phyloP scores from a whole-genome alignment of 2,888 invertebrate species.

The Sinelater perroti region DNA sequence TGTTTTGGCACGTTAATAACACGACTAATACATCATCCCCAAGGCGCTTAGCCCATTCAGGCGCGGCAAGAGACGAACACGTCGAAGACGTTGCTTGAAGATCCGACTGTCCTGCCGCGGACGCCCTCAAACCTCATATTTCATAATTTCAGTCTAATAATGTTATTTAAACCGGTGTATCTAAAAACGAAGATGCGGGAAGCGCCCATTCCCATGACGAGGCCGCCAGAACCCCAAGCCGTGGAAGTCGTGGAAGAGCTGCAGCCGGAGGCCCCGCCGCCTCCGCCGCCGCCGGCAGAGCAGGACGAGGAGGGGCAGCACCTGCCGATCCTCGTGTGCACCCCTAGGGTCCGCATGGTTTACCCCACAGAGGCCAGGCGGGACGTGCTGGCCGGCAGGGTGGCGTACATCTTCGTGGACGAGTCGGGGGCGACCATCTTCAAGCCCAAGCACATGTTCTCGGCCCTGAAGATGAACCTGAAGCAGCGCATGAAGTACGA shows the following conservation, averaged over 20 bases:
- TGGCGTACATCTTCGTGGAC: conserved; percentile 78
- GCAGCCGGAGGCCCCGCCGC: conserved; percentile 31
- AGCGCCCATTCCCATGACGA: conserved; percentile 49
- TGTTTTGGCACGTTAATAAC: conserved; percentile 31
- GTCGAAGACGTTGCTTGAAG: too few species aligned
- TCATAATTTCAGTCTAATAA: conserved; percentile 30
- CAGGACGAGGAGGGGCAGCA: conserved; percentile 42
- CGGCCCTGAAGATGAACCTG: conserved; percentile 74
- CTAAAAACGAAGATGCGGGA: conserved; percentile 50
- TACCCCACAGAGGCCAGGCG: conserved; percentile 80
- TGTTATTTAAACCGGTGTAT: conserved; percentile 54
- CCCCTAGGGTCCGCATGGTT: conserved; percentile 73
- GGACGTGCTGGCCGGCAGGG: conserved; percentile 77
- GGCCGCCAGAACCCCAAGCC: conserved; percentile 27
- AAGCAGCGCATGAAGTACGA: conserved; percentile 59
- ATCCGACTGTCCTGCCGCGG: too few species aligned
- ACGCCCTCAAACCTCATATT: conserved; percentile 9
- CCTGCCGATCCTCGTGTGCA: conserved; percentile 52
- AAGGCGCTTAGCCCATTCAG: conserved; percentile 26
- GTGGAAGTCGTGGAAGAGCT: conserved; percentile 41
- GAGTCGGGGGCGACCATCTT: conserved; percentile 74
- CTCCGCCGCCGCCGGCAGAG: conserved; percentile 40
- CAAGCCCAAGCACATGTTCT: conserved; percentile 78
- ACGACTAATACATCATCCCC: conserved; percentile 21
- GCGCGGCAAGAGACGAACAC: too few species aligned